phyloP scores from a whole-genome alignment of 1,140 invertebrate species.

The Sycophaga agraensis region DNA sequence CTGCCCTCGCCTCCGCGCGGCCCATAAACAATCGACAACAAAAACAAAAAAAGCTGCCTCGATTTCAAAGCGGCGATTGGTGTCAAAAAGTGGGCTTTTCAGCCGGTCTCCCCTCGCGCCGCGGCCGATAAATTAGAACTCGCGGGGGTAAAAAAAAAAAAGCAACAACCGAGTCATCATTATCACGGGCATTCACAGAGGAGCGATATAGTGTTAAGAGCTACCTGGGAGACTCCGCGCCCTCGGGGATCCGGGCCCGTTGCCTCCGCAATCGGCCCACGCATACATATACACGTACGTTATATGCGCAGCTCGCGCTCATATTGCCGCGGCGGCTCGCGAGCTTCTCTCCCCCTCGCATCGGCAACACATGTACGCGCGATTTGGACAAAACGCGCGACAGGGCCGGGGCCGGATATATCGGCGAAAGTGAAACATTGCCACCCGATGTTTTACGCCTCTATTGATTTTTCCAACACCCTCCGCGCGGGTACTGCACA shows the following conservation, averaged over 20 bases:
- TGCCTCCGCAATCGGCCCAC: too few species aligned
- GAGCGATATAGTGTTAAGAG: too few species aligned
- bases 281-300: too few species aligned
- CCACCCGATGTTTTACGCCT: background rate
- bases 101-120: background rate
- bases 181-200: too few species aligned
- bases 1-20: background rate
- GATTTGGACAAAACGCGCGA: background rate
- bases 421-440: background rate
- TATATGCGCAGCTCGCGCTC: too few species aligned
- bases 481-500: too few species aligned
- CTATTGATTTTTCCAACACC: background rate
- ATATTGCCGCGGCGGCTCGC: too few species aligned
- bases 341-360: background rate
- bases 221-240: too few species aligned
- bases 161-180: background rate
- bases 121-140: constrained; percentile 27
- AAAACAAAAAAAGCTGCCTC: constrained; percentile 23
- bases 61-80: constrained; percentile 23
- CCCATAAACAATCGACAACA: constrained; percentile 13
- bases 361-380: background rate
- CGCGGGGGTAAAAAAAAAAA: too few species aligned
- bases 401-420: background rate
- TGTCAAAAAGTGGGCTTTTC: constrained; percentile 20
- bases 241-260: too few species aligned